Evolutionary conservation across 2,888 invertebrate genomes (phyloP), one percentile per base, ranked within the genome.

Genomic region (Branchipolynoe longqiensis): DNA sequence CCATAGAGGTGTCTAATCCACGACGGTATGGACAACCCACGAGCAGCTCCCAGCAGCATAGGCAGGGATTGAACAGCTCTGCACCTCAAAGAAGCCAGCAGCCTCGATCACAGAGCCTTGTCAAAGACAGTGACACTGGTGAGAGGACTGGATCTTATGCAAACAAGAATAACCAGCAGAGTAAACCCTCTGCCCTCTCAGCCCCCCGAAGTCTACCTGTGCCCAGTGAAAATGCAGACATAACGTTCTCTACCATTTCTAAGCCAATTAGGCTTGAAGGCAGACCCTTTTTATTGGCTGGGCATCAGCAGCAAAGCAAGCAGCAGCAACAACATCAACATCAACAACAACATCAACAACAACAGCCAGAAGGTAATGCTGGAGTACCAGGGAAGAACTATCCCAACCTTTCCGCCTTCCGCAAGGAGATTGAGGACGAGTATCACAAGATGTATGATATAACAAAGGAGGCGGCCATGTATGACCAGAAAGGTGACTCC

Each of bases 401-500:
- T 25, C 41, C 41, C 40, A 31, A 41, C 48, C 48, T 78, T 22
- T 48, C 78, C 18, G 78, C 41, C 22, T 78, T 78, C 54, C 41
- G 78, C 31, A 41, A 54, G 48, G 78, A 78, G 28, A 78, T 78
- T 48, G 78, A 78, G 48, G 41, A 78, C 28, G 78, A 78, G 78
- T 78, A 78, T 28, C 41, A 28, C 31, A 78, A 78, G 54, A 78
- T 78, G 25, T 78, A 78, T 78, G 78, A 78, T 48, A 78, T 78
- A 2, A 78, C 78, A 12, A 78, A 48, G 48, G 25, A 78, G 31
- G 41, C 78, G 14, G 54, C 78, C 12, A 48, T 78, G 78, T 41
- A 48, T 28, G 78, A 78, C 25, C 48, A 69, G 18, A 69, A 69
- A 36, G 33, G 4, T 14, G 69, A 69, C 28, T 28, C 62, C 2